Evolutionary conservation across 2,888 invertebrate species (phyloP).

Genomic region (Amorpha juglandis): DNA sequence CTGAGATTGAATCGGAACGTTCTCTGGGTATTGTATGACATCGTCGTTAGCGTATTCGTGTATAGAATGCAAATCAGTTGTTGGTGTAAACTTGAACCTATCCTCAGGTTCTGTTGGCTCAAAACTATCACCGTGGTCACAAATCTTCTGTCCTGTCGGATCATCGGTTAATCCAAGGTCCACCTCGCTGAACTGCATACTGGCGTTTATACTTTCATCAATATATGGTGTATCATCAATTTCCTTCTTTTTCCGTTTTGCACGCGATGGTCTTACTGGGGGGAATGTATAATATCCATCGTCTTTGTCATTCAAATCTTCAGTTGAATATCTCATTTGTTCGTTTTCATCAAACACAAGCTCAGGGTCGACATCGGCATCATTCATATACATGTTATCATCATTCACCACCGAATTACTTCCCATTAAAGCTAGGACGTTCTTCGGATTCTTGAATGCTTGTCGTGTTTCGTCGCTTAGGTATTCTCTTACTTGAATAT

Average conservation of each 20-base stretch:
- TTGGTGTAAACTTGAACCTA: conserved; percentile 47
- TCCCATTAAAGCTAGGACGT: conserved; percentile 87
- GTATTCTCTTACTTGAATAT: conserved; percentile 91
- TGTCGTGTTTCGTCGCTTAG: conserved; percentile 91
- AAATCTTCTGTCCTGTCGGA: conserved; percentile 63
- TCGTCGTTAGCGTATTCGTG: conserved; percentile 80
- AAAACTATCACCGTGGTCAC: conserved; percentile 40
- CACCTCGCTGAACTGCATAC: conserved; percentile 77
- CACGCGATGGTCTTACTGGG: conserved; percentile 83
- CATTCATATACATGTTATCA: conserved; percentile 67
- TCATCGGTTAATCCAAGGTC: conserved; percentile 79
- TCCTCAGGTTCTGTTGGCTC: conserved; percentile 48
- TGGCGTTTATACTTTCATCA: conserved; percentile 71
- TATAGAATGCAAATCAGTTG: conserved; percentile 69
- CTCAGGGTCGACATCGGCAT: conserved; percentile 70
- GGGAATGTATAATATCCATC: conserved; percentile 83
- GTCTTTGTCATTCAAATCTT: conserved; percentile 77
- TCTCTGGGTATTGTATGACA: conserved; percentile 82
- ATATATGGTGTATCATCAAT: conserved; percentile 67
- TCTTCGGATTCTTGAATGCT: conserved; percentile 88
- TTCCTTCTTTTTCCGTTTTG: conserved; percentile 80
- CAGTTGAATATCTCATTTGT: conserved; percentile 65
- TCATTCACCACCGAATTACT: conserved; percentile 60
- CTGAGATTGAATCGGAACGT: conserved; percentile 70
- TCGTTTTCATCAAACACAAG: conserved; percentile 68